phyloP scores from a whole-genome alignment of 1,140 invertebrate genomes.

The Triops longicaudatus region DNA sequence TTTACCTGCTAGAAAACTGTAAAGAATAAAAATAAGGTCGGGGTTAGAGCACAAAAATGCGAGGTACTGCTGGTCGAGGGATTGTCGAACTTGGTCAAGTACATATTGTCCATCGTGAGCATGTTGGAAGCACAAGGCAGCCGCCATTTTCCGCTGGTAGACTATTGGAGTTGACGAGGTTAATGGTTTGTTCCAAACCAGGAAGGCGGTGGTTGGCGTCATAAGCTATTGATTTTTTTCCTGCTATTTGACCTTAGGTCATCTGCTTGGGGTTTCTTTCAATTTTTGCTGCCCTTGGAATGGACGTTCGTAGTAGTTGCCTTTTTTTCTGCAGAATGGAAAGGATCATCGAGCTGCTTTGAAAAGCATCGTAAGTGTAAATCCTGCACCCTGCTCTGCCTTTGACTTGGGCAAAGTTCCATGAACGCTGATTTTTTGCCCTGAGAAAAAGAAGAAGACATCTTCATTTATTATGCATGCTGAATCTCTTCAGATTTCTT shows the following conservation, averaged over 20 bases:
- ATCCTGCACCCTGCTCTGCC: conserved; percentile 5
- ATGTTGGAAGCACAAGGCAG: background rate
- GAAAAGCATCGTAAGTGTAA: conserved; percentile 4
- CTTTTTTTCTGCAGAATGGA: background rate
- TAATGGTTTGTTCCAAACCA: background rate
- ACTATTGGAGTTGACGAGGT: background rate
- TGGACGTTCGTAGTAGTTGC: background rate
- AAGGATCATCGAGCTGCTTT: conserved; percentile 7
- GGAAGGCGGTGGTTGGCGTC: conserved; percentile 9
- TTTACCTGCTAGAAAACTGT: no score
- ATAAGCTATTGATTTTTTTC: background rate
- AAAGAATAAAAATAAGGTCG: no score
- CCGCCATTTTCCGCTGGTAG: background rate
- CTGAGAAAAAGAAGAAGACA: background rate
- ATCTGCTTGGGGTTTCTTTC: background rate
- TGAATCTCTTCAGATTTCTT: background rate
- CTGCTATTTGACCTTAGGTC: background rate
- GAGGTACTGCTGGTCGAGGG: no score
- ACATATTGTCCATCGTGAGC: no score
- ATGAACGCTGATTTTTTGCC: background rate
- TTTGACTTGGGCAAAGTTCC: conserved; percentile 14
- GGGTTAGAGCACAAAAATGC: no score
- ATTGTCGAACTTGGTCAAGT: no score
- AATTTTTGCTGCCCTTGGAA: background rate
- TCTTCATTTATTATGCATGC: conserved; percentile 12